Evolutionary conservation across 2,113 vertebrate genomes (phyloP).

Genomic region (Parotia lawesii): DNA sequence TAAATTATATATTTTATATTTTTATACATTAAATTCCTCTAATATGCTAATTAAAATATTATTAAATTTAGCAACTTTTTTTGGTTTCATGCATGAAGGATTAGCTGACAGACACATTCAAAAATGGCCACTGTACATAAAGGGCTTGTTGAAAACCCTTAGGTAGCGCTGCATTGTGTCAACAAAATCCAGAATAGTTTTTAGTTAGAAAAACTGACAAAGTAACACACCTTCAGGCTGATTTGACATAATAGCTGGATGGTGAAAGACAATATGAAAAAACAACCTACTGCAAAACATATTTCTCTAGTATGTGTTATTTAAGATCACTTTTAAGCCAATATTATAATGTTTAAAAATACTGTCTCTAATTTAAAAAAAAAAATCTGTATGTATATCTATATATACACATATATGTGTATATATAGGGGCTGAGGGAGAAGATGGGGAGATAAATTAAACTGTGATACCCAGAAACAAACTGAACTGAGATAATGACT

Average conservation of each 20-base stretch:
- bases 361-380: not conserved
- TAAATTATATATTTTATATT: not conserved
- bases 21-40: not conserved
- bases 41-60: not conserved
- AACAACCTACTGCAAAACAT: not conserved
- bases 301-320: not conserved
- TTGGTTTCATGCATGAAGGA: not conserved
- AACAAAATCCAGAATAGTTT: not conserved
- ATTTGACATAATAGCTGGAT: not conserved
- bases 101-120: not conserved
- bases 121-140: not conserved
- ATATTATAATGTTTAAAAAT: not conserved
- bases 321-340: not conserved
- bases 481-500: not conserved
- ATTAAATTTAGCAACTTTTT: not conserved
- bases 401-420: too few species aligned
- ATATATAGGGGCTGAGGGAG: rapidly evolving
- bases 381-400: too few species aligned
- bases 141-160: not conserved
- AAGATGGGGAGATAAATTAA: not conserved
- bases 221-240: not conserved
- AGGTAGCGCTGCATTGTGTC: not conserved
- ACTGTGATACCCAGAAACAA: not conserved
- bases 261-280: not conserved
- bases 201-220: not conserved